A percentile compares a stretch with the other conserved stretches of the same genome.
Conservation (phyloP, 2,888 invertebrate genomes). For the Zeuzera pyrina region DNA sequence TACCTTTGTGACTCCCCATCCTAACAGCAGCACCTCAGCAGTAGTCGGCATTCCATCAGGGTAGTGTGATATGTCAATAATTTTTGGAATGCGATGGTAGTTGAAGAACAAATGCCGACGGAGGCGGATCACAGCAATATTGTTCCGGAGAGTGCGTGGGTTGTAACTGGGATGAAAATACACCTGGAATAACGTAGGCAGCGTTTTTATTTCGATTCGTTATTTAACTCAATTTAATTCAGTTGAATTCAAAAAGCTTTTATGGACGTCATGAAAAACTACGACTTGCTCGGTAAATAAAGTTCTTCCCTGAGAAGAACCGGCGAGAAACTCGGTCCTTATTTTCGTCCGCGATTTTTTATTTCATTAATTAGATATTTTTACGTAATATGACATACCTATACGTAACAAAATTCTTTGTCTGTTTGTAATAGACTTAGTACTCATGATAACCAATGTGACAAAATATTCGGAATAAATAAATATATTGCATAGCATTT, state of each 20-base stretch:
- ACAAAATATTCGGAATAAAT: neutral
- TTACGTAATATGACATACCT: neutral
- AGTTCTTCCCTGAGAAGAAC: too few species aligned
- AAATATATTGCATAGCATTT: neutral
- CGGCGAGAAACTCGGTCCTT: too few species aligned
- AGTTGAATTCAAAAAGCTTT: too few species aligned
- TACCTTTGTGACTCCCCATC: constrained; percentile 63
- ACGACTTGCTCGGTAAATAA: too few species aligned
- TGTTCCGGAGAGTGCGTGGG: constrained; percentile 40
- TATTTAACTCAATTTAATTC: too few species aligned
- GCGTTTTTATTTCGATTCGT: too few species aligned
- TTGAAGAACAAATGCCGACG: constrained; percentile 34
- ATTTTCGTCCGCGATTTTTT: too few species aligned
- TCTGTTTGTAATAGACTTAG: too few species aligned
- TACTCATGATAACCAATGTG: neutral
- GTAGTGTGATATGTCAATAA: constrained; percentile 34
- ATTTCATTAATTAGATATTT: neutral
- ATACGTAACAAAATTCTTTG: too few species aligned
- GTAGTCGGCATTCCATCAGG: constrained; percentile 27
- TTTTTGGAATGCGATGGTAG: constrained; percentile 40
- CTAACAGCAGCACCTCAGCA: constrained; percentile 44
- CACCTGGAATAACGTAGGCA: constrained; percentile 29
- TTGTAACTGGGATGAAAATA: constrained; percentile 58
- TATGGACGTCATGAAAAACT: too few species aligned
- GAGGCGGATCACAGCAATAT: constrained; percentile 50